Conservation (phyloP, 2,113 vertebrate genomes). For the Zapornia atra region DNA sequence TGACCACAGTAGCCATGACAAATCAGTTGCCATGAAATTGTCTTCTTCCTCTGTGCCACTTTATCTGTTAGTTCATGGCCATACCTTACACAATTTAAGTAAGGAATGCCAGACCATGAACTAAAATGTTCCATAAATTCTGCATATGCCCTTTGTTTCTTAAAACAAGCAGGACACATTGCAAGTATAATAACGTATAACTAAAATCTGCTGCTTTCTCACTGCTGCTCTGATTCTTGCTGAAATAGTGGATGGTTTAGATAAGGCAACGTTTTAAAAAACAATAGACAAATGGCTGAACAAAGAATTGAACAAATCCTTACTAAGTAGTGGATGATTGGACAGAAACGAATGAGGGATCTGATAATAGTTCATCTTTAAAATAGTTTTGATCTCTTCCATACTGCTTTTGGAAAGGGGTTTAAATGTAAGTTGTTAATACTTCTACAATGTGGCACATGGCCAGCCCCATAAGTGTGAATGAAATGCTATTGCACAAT, state of each 20-base stretch:
- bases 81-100: neutral
- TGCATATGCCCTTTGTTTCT: neutral
- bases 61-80: neutral
- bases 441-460: neutral
- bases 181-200: neutral
- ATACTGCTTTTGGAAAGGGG: slow-evolving; percentile 32
- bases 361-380: neutral
- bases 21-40: neutral
- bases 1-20: neutral
- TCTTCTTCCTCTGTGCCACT: neutral
- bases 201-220: neutral
- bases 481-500: neutral
- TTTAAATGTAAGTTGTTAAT: neutral
- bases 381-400: slow-evolving; percentile 9
- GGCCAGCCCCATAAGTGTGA: neutral
- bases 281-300: neutral
- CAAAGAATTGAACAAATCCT: neutral
- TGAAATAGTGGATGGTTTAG: neutral
- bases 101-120: neutral
- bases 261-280: neutral
- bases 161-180: neutral
- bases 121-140: neutral
- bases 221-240: neutral
- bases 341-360: neutral
- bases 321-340: neutral